Percentiles rank a stretch among this genome's conserved stretches.
These are phyloP conservation scores for Aphrocallistes beatrix DNA, from an alignment of 37 sponge, comb jelly and placozoan genomes.

Conservation along the genomic window DNA sequence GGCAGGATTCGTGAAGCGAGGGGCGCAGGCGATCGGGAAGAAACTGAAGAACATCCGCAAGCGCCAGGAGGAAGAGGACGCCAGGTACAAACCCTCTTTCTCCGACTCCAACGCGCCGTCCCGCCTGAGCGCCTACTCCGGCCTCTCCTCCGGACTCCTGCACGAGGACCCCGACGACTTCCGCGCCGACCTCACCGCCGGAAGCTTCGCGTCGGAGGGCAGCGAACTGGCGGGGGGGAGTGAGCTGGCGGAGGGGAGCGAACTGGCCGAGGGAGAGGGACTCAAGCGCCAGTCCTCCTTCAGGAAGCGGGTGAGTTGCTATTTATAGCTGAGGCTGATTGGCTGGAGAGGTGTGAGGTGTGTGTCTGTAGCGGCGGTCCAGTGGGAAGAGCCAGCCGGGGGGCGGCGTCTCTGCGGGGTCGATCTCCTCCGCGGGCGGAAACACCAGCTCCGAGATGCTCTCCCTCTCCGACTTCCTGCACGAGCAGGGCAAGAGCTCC, in stretches of 20 bases:
- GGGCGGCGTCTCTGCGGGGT: background rate
- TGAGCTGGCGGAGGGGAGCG: too few relatives aligned
- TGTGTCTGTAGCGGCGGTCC: background rate
- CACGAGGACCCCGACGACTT: background rate
- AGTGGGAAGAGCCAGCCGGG: background rate
- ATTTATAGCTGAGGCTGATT: background rate
- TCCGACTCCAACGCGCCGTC: background rate
- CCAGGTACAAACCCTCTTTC: background rate
- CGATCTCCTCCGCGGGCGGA: background rate
- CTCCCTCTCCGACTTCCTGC: background rate
- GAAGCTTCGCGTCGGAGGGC: background rate
- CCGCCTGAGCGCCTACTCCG: background rate
- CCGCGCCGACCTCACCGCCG: background rate
- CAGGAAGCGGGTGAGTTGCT: background rate
- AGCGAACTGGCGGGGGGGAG: too few relatives aligned
- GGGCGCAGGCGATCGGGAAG: background rate
- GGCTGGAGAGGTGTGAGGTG: background rate
- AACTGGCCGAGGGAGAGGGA: background rate
- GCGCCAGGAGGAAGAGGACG: background rate
- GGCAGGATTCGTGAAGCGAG: background rate
- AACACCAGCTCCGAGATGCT: background rate
- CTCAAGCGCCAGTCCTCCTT: background rate
- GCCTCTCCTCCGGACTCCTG: background rate
- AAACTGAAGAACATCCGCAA: background rate
- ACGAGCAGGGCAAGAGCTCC: background rate